These are phyloP conservation scores for Benthosema pterotum DNA, from an alignment of 2,797 vertebrate species.

Conservation along the genomic window DNA sequence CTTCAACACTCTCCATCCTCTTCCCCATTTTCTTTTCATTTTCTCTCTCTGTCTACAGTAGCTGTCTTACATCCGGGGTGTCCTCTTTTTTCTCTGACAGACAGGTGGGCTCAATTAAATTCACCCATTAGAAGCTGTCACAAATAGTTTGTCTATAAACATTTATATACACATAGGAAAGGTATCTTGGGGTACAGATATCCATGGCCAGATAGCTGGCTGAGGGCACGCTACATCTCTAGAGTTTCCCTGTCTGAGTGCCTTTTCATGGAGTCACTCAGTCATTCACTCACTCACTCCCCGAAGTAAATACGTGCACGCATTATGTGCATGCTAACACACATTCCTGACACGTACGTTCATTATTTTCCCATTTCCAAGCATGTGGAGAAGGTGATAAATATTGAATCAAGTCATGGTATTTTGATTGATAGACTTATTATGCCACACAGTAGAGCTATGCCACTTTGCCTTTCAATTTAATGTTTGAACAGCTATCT, in stretches of 20 bases:
- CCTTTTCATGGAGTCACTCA: no score
- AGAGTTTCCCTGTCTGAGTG: no score
- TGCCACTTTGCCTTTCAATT: conserved; percentile 13
- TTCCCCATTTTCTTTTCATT: not conserved
- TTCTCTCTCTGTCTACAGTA: not conserved
- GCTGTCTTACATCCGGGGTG: not conserved
- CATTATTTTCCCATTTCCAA: conserved; percentile 19
- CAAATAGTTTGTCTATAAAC: no score
- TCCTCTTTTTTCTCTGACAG: not conserved
- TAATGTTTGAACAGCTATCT: not conserved
- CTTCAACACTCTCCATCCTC: not conserved
- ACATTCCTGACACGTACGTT: not conserved
- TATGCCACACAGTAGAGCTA: conserved; percentile 10
- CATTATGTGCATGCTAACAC: not conserved
- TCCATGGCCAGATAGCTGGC: no score
- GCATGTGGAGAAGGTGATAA: conserved; percentile 23
- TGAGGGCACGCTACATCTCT: no score
- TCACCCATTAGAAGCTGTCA: no score
- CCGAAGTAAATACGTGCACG: not conserved
- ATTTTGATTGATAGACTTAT: conserved; percentile 11
- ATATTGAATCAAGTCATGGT: conserved; percentile 40
- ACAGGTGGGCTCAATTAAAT: not conserved
- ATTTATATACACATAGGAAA: no score
- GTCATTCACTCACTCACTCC: not conserved
- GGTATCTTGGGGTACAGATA: no score